Conservation (phyloP, 2,888 invertebrate genomes). For the Xylocampa areola region DNA sequence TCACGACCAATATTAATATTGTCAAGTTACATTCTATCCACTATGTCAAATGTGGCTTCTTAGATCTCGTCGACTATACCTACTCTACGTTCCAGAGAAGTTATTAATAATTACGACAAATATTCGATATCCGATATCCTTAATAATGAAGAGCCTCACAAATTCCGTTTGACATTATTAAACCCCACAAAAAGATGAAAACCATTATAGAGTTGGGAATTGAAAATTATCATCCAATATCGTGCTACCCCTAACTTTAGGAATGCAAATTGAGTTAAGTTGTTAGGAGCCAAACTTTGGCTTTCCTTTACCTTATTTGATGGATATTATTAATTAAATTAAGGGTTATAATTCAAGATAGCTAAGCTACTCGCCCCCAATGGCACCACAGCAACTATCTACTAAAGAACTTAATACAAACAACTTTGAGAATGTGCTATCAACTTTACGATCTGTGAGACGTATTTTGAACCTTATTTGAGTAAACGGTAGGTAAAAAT, state of each 20-base stretch:
- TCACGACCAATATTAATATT: too few relatives aligned
- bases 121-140: not conserved
- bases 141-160: too few relatives aligned
- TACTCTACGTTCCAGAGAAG: too few relatives aligned
- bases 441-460: not conserved
- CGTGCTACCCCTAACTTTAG: slow-evolving; percentile 36
- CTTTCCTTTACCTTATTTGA: slow-evolving; percentile 50
- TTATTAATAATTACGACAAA: too few relatives aligned
- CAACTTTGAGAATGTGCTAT: slow-evolving; percentile 12
- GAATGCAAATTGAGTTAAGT: slow-evolving; percentile 54
- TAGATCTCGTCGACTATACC: too few relatives aligned
- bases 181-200: slow-evolving; percentile 28
- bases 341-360: slow-evolving; percentile 24
- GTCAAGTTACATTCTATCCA: too few relatives aligned
- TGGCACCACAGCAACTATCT: slow-evolving; percentile 22
- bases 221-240: slow-evolving; percentile 47
- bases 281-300: slow-evolving; percentile 51
- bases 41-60: too few relatives aligned
- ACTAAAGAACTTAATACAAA: slow-evolving; percentile 4
- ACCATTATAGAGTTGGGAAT: slow-evolving; percentile 44
- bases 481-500: too few relatives aligned
- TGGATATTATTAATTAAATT: slow-evolving; percentile 51
- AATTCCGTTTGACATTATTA: slow-evolving; percentile 12
- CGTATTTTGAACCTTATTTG: not conserved
- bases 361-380: slow-evolving; percentile 14